These are phyloP conservation scores for Rosalia funebris DNA, from an alignment of 2,888 invertebrate genomes.

Conservation along the genomic window DNA sequence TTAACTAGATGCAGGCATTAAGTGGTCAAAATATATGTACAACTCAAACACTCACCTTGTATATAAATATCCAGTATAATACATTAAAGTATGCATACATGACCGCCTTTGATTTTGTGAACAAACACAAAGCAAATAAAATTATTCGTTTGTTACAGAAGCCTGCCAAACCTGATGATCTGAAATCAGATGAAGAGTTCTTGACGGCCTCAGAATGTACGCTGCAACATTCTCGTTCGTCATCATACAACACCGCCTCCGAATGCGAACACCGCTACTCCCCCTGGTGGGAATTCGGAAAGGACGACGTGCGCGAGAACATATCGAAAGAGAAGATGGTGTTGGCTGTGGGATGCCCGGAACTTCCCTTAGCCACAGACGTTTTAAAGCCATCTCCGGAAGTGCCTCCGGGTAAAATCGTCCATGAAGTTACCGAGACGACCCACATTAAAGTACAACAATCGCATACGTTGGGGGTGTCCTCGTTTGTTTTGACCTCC, in stretches of 20 bases:
- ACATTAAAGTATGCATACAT: no score
- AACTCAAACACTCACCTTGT: no score
- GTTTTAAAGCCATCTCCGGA: slow-evolving; percentile 62
- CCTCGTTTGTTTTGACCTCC: slow-evolving; percentile 67
- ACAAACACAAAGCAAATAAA: no score
- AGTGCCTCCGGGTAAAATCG: slow-evolving; percentile 64
- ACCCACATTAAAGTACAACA: slow-evolving; percentile 67
- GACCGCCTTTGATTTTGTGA: no score
- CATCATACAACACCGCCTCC: slow-evolving; percentile 76
- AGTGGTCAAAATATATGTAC: no score
- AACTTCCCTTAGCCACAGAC: slow-evolving; percentile 56
- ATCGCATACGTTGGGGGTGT: slow-evolving; percentile 65
- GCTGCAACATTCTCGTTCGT: slow-evolving; percentile 73
- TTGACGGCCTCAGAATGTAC: slow-evolving; percentile 77
- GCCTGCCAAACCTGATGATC: slow-evolving; percentile 63
- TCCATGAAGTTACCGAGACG: slow-evolving; percentile 66
- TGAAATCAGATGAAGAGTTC: slow-evolving; percentile 71
- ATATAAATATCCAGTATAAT: no score
- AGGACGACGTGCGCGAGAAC: slow-evolving; percentile 58
- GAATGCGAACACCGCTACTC: slow-evolving; percentile 70
- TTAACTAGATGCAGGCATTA: no score
- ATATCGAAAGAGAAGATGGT: slow-evolving; percentile 63
- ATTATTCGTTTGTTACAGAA: slow-evolving; percentile 42
- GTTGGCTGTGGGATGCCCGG: slow-evolving; percentile 62
- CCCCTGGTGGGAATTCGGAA: slow-evolving; percentile 70